These are phyloP conservation scores for Epinephelus coioides DNA, from an alignment of 2,797 vertebrate species.

Conservation along the genomic window DNA sequence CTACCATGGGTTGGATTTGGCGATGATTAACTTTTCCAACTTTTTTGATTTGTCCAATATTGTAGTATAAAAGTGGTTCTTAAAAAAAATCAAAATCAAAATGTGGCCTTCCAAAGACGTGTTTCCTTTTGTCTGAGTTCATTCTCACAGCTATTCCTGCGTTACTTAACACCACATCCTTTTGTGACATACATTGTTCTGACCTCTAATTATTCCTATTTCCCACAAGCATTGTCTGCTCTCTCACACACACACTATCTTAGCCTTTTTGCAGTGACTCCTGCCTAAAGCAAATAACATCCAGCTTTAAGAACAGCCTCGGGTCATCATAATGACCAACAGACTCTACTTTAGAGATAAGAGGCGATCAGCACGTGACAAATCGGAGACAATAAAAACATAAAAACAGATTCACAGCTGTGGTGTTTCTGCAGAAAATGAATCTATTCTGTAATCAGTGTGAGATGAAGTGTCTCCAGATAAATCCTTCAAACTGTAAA, in stretches of 20 bases:
- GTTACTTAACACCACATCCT: not conserved
- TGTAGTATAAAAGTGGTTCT: not conserved
- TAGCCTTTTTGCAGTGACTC: constrained; percentile 6
- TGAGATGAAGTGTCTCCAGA: constrained; percentile 3
- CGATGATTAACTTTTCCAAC: no score
- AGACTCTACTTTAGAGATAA: constrained; percentile 23
- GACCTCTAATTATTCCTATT: not conserved
- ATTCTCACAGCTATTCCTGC: no score
- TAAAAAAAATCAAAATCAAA: no score
- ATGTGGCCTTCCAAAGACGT: not conserved
- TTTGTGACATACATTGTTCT: not conserved
- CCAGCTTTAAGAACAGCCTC: constrained; percentile 10
- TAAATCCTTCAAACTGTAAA: constrained; percentile 1
- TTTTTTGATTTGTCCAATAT: not conserved
- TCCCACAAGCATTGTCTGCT: not conserved
- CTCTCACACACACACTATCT: not conserved
- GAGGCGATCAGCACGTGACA: constrained; percentile 14
- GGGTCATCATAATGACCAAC: not conserved
- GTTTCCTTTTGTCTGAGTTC: not conserved
- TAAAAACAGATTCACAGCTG: constrained; percentile 1
- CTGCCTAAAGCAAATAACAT: constrained; percentile 9
- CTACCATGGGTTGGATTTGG: no score
- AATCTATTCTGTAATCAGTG: not conserved
- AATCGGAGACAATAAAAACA: constrained; percentile 31
- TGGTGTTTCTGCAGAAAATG: not conserved